Evolutionary conservation across 2,113 vertebrate genomes (phyloP).

Genomic region (Sinocyclocheilus rhinocerous): DNA sequence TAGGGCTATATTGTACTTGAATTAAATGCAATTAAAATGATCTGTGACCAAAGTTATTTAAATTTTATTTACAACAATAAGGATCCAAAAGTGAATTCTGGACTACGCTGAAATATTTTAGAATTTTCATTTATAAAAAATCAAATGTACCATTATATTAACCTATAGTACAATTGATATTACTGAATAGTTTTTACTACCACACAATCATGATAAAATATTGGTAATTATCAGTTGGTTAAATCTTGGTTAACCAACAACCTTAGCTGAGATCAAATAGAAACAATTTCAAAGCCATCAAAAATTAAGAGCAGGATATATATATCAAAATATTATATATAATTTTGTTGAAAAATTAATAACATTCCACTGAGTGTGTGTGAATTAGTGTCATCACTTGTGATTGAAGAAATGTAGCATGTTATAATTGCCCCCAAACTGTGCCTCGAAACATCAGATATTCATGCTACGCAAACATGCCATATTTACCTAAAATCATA

Average conservation of each 20-base stretch:
- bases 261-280: background rate
- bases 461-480: slow-evolving; percentile 2
- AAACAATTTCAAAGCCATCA: background rate
- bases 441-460: background rate
- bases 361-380: background rate
- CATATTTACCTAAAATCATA: slow-evolving; percentile 32
- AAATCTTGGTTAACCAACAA: background rate
- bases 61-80: slow-evolving; percentile 23
- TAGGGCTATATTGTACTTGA: slow-evolving; percentile 47
- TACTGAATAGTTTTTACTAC: too few relatives aligned
- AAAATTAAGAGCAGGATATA: background rate
- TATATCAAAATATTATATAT: too few relatives aligned
- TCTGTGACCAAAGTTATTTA: slow-evolving; percentile 52
- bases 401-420: background rate
- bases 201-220: too few relatives aligned
- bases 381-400: background rate
- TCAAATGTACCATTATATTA: too few relatives aligned
- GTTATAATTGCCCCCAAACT: background rate
- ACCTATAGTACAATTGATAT: too few relatives aligned
- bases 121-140: background rate
- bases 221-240: too few relatives aligned
- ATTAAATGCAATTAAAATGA: slow-evolving; percentile 42
- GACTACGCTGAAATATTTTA: background rate
- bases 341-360: background rate
- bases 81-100: background rate